A percentile compares a stretch with the other conserved stretches of the same genome.
These are phyloP conservation scores for Epizoanthus scotinus DNA, from an alignment of 92 coral and sea anemone species.

Conservation along the genomic window DNA sequence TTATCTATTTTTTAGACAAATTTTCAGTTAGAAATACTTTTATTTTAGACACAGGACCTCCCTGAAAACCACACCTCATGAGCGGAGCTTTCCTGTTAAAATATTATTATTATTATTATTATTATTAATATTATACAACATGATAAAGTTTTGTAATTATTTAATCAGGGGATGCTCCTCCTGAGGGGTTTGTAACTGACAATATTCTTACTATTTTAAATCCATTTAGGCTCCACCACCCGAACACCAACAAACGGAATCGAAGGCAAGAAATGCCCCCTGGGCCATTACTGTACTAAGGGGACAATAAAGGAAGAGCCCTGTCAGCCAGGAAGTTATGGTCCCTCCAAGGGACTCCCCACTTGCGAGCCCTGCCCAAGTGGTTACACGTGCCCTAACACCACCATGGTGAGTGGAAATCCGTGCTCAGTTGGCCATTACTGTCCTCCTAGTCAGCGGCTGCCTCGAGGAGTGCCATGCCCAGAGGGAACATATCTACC, in stretches of 20 bases:
- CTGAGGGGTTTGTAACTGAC: neutral
- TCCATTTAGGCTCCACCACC: constrained; percentile 78
- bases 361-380: constrained; percentile 72
- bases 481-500: constrained; percentile 89
- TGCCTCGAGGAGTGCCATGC: constrained; percentile 70
- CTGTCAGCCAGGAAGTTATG: constrained; percentile 73
- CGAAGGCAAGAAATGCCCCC: constrained; percentile 84
- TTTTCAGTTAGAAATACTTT: no score
- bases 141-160: no score
- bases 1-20: no score
- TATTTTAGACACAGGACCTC: no score
- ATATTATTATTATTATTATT: no score
- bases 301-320: constrained; percentile 76
- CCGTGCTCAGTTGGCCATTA: constrained; percentile 91
- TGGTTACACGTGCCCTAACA: constrained; percentile 88
- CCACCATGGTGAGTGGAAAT: constrained; percentile 58
- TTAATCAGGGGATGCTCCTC: neutral
- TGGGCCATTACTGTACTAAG: constrained; percentile 81
- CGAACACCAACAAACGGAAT: constrained; percentile 83
- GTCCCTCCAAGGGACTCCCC: constrained; percentile 59
- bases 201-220: neutral
- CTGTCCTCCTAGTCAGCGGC: constrained; percentile 65
- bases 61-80: no score
- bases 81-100: no score
- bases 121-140: no score